A percentile compares a stretch with the other conserved stretches of the same genome.
These are phyloP conservation scores for Bufotes viridis DNA, from an alignment of 2,797 vertebrate genomes.

Conservation along the genomic window DNA sequence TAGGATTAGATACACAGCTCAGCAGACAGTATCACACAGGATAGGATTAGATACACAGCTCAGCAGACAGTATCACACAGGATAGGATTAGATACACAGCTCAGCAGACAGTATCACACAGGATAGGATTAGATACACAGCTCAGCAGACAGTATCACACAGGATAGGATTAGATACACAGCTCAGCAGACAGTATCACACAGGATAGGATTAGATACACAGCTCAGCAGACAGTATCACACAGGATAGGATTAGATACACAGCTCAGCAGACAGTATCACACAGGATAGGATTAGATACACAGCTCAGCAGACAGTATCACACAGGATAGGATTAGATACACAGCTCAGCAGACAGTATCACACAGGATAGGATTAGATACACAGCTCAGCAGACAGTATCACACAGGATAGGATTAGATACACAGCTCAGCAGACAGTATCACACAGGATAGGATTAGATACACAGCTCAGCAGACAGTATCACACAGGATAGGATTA, in stretches of 20 bases:
- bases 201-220: neutral
- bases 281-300: neutral
- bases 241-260: neutral
- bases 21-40: neutral
- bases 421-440: neutral
- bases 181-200: neutral
- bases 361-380: neutral
- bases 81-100: neutral
- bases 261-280: neutral
- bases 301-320: neutral
- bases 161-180: neutral
- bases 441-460: neutral
- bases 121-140: neutral
- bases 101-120: neutral
- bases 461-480: neutral
- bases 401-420: neutral
- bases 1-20: neutral
- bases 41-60: neutral
- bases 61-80: neutral
- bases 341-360: neutral
- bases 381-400: neutral
- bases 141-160: neutral
- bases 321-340: neutral
- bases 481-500: neutral
- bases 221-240: neutral